Evolutionary conservation across 1,140 invertebrate genomes (phyloP), one percentile per base, ranked within the genome.

Genomic region (Bradynema listronoti): DNA sequence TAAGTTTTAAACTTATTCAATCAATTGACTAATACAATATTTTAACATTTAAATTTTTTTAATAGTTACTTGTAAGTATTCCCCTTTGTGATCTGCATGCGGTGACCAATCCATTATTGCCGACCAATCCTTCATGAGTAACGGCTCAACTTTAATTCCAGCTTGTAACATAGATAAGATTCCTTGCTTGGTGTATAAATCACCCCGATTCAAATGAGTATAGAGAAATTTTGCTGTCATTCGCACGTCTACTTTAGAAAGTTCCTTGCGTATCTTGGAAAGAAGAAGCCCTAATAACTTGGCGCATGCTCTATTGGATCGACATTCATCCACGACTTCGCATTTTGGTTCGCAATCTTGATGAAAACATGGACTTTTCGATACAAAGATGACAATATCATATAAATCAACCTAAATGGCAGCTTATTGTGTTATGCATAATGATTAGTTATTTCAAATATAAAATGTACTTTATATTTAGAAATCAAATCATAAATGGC

Each of bases 91-190:
- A 46, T 77, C 74, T 4, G 64, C 64, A 61, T 77, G 62, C 9
- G 74, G 74, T n/a, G 74, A 63, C 74, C 74, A 77, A 50, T 77
- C 74, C 74, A 77, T 77, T 19, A 77, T 66, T 9, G 74, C 72
- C 16, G 69, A 75, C 74, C 74, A 77, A 50, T 77, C 74, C 41
- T 76, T 76, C 69, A 75, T 76, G 2, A 75, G 55, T 2, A 75
- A 50, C 1, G 72, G 72, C 27, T 50, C 47, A 4, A 56, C 74
- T 62, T 77, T 77, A n/a, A 77, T 78, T 16, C 74, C 74, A 0
- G 74, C 75, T 59, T 77, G 74, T 5, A 77, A 63, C 74, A 77
- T 77, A 24, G 78, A 78, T 29, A 77, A 57, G 43, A 77, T 77
- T 4, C 74, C 74, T 47, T 77, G 74, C 63, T 77, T 77, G 32